phyloP scores from a whole-genome alignment of 2,113 vertebrate species.

The Melanocharis versteri region DNA sequence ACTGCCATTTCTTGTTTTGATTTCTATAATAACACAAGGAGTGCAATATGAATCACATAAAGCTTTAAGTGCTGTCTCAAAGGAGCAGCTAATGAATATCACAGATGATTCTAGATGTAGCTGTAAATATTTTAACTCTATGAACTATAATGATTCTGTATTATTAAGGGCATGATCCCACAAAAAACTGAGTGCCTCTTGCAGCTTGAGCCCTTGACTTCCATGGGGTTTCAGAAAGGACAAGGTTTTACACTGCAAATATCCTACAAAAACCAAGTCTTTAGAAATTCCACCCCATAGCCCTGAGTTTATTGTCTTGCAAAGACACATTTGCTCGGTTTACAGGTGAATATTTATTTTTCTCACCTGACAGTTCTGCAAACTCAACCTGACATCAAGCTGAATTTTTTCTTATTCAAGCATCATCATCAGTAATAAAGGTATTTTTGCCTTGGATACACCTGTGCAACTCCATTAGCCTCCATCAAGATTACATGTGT shows the following conservation, averaged over 20 bases:
- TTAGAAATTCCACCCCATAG: constrained; percentile 12
- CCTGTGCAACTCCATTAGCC: constrained; percentile 38
- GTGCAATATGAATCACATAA: background rate
- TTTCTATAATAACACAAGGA: background rate
- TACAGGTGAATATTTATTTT: constrained; percentile 37
- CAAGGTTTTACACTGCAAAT: background rate
- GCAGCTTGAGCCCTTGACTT: background rate
- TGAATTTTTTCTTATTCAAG: constrained; percentile 36
- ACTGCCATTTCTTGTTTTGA: background rate
- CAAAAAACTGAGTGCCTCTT: background rate
- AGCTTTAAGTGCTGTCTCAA: constrained; percentile 1
- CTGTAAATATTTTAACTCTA: background rate
- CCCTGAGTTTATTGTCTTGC: background rate
- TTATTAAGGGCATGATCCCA: constrained; percentile 8
- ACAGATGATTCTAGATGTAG: background rate
- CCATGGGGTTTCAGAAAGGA: background rate
- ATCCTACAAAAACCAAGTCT: background rate
- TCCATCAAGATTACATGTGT: constrained; percentile 28
- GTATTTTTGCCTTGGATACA: constrained; percentile 42
- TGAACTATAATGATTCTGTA: background rate
- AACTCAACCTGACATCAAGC: constrained; percentile 26
- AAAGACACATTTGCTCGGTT: constrained; percentile 13
- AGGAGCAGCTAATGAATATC: background rate
- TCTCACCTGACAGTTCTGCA: constrained; percentile 20
- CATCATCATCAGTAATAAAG: constrained; percentile 39